Percentiles rank a stretch among this genome's conserved stretches.
Evolutionary conservation across 2,797 vertebrate genomes (phyloP).

Genomic region (Pangasius sanitwongsei): DNA sequence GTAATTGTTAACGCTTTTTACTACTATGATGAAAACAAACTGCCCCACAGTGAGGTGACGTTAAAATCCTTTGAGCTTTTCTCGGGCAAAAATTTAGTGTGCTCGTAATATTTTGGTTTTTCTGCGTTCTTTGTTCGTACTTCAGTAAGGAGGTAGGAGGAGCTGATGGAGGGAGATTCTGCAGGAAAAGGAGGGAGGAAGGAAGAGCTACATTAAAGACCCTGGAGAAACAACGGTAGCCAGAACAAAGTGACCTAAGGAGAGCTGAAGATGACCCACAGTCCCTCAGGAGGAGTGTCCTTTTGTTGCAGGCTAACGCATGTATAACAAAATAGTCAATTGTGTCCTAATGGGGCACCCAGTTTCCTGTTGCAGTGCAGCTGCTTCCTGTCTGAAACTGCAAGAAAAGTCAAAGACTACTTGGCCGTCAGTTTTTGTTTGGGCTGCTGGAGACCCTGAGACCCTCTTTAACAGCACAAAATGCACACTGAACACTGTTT

Average conservation of each 20-base stretch:
- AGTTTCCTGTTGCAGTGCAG: slow-evolving; percentile 76
- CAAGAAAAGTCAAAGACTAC: slow-evolving; percentile 37
- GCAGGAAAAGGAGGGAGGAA: slow-evolving; percentile 61
- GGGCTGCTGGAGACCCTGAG: neutral
- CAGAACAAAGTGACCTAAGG: slow-evolving; percentile 54
- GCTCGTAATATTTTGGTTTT: neutral
- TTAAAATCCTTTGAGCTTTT: neutral
- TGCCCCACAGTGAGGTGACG: neutral
- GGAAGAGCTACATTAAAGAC: slow-evolving; percentile 67
- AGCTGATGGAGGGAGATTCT: slow-evolving; percentile 49
- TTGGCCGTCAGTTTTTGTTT: neutral
- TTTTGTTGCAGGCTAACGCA: slow-evolving; percentile 70
- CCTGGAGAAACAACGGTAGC: slow-evolving; percentile 50
- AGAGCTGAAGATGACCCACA: slow-evolving; percentile 68
- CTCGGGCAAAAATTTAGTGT: too few species aligned
- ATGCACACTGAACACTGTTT: neutral
- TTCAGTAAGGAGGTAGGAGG: slow-evolving; percentile 44
- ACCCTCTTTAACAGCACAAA: neutral
- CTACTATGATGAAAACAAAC: neutral
- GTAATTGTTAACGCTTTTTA: neutral
- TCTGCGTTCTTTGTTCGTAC: neutral
- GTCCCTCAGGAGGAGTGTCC: slow-evolving; percentile 65
- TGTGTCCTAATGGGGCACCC: slow-evolving; percentile 70
- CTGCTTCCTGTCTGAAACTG: slow-evolving; percentile 82
- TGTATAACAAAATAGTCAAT: slow-evolving; percentile 69